Base-by-base conservation (phyloP, 2,113 vertebrate genomes). In the Megaceryle torquata region DNA sequence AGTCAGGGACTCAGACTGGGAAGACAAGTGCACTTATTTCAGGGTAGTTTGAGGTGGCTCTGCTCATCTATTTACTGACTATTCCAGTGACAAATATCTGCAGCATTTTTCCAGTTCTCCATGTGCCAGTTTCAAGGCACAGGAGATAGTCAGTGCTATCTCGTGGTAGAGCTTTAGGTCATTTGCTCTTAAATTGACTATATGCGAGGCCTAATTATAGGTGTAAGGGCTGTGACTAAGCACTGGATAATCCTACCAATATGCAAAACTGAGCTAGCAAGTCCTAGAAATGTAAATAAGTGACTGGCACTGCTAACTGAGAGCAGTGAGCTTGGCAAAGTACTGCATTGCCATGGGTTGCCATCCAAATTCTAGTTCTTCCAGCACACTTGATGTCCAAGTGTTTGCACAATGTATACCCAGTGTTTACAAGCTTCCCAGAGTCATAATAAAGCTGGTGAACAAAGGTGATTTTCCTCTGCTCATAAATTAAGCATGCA, bases 331-430 rank as follows among this genome's bases (percentile, higher is more conserved):
- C 57, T 19, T 15, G 61, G 68, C 3, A 1, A n/a, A 53, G 29
- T 5, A 7, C 31, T 43, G 19, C 11, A 5, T 31, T 63, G 54
- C 61, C 15, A 4, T 1, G 48, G 50, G 7, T 3, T n/a, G 70
- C 37, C 6, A 14, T 14, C 44, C 28, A 33, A 41, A 0, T 18
- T n/a, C 60, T 21, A 6, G 20, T 15, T 46, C 68, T 80, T 51
- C 28, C 33, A 24, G 16, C 2, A 2, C 33, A 10, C 3, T 22
- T 11, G 5, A 28, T 24, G 25, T 21, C 54, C 21, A 33, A 11
- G n/a, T 19, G n/a, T 63, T 61, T 53, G 7, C 0, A 5, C 7
- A 13, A 29, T 0, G 7, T 10, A 9, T 9, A 35, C 22, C 5
- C 37, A 50, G 54, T 7, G 13, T 25, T 72, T 39, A 13, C 48